These are phyloP conservation scores for Pantherophis guttatus DNA, from an alignment of 2,113 vertebrate species.

Conservation along the genomic window DNA sequence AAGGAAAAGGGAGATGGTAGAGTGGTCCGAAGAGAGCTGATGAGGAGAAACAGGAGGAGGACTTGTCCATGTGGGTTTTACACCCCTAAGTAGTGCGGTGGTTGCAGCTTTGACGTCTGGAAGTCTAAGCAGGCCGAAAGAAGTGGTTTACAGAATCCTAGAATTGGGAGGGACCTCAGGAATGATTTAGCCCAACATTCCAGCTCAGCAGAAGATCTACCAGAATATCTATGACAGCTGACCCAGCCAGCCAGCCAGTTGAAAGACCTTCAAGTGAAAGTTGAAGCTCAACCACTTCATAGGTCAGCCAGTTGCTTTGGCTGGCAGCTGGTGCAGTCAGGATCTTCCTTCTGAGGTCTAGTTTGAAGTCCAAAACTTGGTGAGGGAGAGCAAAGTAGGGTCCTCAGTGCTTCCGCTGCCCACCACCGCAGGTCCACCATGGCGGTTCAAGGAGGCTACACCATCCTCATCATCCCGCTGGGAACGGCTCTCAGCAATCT, in stretches of 20 bases:
- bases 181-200: too few relatives aligned
- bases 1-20: background rate
- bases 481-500: constrained; percentile 18
- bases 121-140: background rate
- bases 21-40: background rate
- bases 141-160: background rate
- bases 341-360: background rate
- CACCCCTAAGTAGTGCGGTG: background rate
- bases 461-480: constrained; percentile 50
- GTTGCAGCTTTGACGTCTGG: background rate
- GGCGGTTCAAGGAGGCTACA: constrained; percentile 43
- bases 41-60: background rate
- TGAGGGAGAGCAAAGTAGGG: background rate
- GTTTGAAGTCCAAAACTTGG: background rate
- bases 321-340: background rate
- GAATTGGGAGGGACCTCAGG: background rate
- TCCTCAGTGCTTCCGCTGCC: constrained; percentile 5
- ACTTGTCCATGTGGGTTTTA: background rate
- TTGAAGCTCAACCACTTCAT: background rate
- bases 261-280: background rate
- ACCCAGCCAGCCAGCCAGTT: background rate
- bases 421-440: constrained; percentile 11
- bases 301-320: background rate
- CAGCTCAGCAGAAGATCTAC: background rate
- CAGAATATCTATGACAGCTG: background rate